Evolutionary conservation across 2,888 invertebrate species (phyloP).

Genomic region (Erebia aethiops): DNA sequence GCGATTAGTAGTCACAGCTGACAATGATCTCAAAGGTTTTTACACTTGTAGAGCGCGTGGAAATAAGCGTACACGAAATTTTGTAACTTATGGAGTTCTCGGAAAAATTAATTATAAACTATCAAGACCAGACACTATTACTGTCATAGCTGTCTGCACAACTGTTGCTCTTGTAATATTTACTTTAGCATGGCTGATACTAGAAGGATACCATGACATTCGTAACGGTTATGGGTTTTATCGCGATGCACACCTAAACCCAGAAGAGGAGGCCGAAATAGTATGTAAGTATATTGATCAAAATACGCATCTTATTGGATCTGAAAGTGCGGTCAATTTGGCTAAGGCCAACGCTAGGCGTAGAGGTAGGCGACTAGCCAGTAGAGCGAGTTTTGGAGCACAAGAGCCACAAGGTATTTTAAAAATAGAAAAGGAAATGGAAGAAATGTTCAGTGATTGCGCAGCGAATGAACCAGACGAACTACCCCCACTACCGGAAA

Average conservation of each 20-base stretch:
- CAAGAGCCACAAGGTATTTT: conserved; percentile 64
- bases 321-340: conserved; percentile 55
- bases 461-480: conserved; percentile 50
- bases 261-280: conserved; percentile 67
- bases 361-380: conserved; percentile 53
- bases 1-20: conserved; percentile 58
- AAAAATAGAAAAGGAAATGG: conserved; percentile 45
- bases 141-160: conserved; percentile 62
- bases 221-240: conserved; percentile 72
- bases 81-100: conserved; percentile 72
- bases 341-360: conserved; percentile 64
- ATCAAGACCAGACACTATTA: conserved; percentile 60
- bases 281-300: conserved; percentile 69
- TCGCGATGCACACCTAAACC: conserved; percentile 65
- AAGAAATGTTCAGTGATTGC: conserved; percentile 41
- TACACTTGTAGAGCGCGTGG: conserved; percentile 69
- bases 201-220: conserved; percentile 68
- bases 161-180: conserved; percentile 61
- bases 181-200: conserved; percentile 63
- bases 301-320: conserved; percentile 58
- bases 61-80: conserved; percentile 59
- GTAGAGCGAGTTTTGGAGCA: conserved; percentile 56
- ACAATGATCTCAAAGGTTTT: conserved; percentile 66
- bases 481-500: conserved; percentile 59
- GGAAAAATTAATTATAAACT: conserved; percentile 61